A percentile compares a stretch with the other conserved stretches of the same genome.
These are phyloP conservation scores for Hyles vespertilio DNA, from an alignment of 1,140 invertebrate genomes.

Conservation along the genomic window DNA sequence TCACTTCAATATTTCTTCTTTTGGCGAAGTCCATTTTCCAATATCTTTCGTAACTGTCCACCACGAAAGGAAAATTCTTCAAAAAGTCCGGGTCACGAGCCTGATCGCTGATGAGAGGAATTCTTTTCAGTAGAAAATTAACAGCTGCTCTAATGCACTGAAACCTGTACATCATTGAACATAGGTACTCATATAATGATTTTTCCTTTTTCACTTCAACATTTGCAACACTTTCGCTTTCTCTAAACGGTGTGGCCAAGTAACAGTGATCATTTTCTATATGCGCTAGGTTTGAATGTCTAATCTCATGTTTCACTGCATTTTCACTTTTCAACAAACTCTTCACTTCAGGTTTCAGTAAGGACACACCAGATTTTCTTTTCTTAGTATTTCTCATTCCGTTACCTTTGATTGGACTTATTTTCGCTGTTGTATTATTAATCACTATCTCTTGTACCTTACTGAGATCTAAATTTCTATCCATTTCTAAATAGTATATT, in stretches of 20 bases:
- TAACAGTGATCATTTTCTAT: slow-evolving; percentile 70
- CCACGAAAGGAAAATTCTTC: slow-evolving; percentile 58
- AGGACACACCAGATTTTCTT: slow-evolving; percentile 34
- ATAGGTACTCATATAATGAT: slow-evolving; percentile 31
- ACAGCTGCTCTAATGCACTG: slow-evolving; percentile 42
- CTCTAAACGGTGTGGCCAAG: slow-evolving; percentile 10
- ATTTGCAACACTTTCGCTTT: slow-evolving; percentile 7
- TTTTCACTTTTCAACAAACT: slow-evolving; percentile 28
- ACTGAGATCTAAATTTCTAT: slow-evolving; percentile 49
- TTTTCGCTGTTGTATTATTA: slow-evolving; percentile 50
- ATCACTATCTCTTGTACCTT: slow-evolving; percentile 64
- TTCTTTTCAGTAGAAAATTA: slow-evolving; percentile 51
- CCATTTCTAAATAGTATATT: slow-evolving; percentile 67
- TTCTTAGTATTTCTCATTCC: slow-evolving; percentile 42
- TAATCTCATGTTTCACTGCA: slow-evolving; percentile 4
- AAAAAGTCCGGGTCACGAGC: slow-evolving; percentile 41
- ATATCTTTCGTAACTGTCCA: slow-evolving; percentile 52
- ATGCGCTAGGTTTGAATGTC: slow-evolving; percentile 27
- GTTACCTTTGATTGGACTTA: slow-evolving; percentile 52
- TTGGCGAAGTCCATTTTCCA: slow-evolving; percentile 66
- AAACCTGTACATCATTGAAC: slow-evolving; percentile 30
- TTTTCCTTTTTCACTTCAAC: slow-evolving; percentile 25
- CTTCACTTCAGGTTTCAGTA: slow-evolving; percentile 49
- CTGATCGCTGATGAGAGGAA: slow-evolving; percentile 50
- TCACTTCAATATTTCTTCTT: slow-evolving; percentile 69